Conservation (phyloP, 1,140 invertebrate genomes). For the Dolichoris vasculosae region DNA sequence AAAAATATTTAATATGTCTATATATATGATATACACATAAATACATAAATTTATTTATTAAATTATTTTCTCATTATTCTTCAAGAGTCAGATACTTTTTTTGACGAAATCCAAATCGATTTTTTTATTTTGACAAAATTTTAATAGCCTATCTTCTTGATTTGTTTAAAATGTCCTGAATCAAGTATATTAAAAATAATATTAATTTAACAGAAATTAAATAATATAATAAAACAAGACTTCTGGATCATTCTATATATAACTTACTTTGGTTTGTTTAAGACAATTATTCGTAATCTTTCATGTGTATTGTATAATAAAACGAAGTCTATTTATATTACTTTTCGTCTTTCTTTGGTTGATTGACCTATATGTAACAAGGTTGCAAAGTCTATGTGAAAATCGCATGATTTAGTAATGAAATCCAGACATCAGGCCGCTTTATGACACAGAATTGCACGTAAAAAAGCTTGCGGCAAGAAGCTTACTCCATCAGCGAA, state of each 20-base stretch:
- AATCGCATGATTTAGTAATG: too few species aligned
- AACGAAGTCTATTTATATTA: too few species aligned
- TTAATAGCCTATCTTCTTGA: constrained; percentile 1
- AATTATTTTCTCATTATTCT: constrained; percentile 26
- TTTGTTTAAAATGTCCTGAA: neutral
- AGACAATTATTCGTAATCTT: too few species aligned
- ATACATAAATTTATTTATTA: neutral
- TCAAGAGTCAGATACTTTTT: neutral
- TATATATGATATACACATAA: too few species aligned
- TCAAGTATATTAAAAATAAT: constrained; percentile 5
- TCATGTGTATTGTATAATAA: too few species aligned
- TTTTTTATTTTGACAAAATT: neutral
- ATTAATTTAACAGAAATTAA: neutral
- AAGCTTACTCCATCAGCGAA: neutral
- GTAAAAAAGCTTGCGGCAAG: neutral
- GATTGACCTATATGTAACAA: too few species aligned
- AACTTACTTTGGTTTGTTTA: too few species aligned
- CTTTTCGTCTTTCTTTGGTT: too few species aligned
- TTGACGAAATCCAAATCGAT: constrained; percentile 10
- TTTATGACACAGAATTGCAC: neutral
- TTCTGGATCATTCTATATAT: neutral
- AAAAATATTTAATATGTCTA: too few species aligned
- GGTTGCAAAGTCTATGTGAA: too few species aligned
- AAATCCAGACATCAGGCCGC: neutral
- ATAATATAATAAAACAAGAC: neutral